phyloP scores from a whole-genome alignment of 1,140 invertebrate species.

The Meloidogyne floridensis region DNA sequence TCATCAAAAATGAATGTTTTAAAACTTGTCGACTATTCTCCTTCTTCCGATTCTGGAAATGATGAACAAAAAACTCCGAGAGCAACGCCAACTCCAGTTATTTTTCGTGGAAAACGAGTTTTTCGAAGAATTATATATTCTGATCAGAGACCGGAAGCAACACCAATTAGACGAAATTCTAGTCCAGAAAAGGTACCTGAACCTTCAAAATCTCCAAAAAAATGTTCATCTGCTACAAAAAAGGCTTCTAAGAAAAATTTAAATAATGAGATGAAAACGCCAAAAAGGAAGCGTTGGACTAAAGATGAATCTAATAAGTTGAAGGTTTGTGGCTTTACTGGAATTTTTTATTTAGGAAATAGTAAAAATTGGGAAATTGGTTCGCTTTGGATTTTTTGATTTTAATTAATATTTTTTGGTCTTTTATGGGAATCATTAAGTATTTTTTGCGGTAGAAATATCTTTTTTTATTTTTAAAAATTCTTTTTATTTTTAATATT shows the following conservation, averaged over 20 bases:
- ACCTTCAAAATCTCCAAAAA: not conserved
- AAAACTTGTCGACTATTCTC: not conserved
- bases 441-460: no score
- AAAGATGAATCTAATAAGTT: constrained; percentile 1
- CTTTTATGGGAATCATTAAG: no score
- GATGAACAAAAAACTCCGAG: constrained; percentile 1
- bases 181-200: not conserved
- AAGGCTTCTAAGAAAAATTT: not conserved
- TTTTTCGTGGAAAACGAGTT: not conserved
- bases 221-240: not conserved
- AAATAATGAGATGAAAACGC: not conserved
- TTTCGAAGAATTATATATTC: not conserved
- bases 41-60: not conserved
- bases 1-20: not conserved
- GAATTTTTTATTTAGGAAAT: no score
- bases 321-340: not conserved
- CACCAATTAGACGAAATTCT: not conserved
- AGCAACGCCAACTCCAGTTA: not conserved
- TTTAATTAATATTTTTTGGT: no score
- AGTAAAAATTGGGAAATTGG: no score
- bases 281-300: constrained; percentile 2
- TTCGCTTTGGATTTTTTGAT: no score
- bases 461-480: not conserved
- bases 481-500: not conserved
- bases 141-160: not conserved